Percentiles rank a stretch among this genome's conserved stretches.
Conservation (phyloP, 2,797 vertebrate species). For the Acrocephalus scirpaceus region DNA sequence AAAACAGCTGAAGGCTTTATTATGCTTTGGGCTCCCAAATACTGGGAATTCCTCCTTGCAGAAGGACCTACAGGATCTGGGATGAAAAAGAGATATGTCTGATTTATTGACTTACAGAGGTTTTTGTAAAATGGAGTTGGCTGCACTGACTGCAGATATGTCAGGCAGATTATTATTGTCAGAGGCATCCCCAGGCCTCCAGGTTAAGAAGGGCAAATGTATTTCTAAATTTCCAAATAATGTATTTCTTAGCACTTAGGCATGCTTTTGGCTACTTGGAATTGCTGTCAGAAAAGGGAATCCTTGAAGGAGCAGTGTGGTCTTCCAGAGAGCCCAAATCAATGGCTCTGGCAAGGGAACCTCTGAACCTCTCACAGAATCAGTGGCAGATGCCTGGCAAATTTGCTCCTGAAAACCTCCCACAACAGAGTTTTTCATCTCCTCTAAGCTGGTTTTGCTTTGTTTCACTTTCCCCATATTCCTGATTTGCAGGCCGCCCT, state of each 20-base stretch:
- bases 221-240: neutral
- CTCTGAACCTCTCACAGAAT: neutral
- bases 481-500: neutral
- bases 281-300: neutral
- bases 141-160: neutral
- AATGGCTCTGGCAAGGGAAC: neutral
- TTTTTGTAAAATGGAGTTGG: neutral
- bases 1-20: constrained; percentile 2
- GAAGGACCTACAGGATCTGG: neutral
- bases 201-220: neutral
- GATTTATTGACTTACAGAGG: neutral
- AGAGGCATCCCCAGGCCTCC: neutral
- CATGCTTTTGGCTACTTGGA: neutral
- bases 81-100: neutral
- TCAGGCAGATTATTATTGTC: neutral
- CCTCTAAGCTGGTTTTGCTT: neutral
- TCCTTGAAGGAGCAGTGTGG: neutral
- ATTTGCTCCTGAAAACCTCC: neutral
- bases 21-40: neutral
- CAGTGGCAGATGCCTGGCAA: neutral
- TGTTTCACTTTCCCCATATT: neutral
- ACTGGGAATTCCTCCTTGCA: neutral
- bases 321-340: neutral
- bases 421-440: neutral
- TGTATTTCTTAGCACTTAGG: neutral